These are phyloP conservation scores for Micronycteris hirsuta DNA, from an alignment of 2,113 vertebrate species.

Conservation along the genomic window DNA sequence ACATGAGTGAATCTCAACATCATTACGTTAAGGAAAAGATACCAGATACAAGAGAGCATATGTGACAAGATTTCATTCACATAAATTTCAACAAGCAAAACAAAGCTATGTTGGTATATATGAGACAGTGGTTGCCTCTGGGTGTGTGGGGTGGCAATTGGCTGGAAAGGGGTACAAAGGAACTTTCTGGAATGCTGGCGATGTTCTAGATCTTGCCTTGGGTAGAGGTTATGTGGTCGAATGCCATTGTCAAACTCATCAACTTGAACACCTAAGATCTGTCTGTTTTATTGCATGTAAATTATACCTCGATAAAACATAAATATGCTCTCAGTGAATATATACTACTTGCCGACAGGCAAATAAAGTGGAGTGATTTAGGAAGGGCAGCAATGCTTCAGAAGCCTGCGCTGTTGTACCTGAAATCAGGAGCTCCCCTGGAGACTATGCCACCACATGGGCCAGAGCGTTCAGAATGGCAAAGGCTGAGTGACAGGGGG, in stretches of 20 bases:
- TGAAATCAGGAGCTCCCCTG: not conserved
- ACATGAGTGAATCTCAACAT: not conserved
- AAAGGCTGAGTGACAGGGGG: not conserved
- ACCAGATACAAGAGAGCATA: not conserved
- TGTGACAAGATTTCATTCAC: not conserved
- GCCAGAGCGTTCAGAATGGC: not conserved
- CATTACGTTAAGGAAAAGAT: not conserved
- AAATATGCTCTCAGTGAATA: not conserved
- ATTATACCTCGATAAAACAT: not conserved
- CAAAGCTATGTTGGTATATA: too few species aligned
- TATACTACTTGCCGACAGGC: not conserved
- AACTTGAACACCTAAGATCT: not conserved
- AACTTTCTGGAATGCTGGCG: not conserved
- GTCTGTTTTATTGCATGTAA: not conserved
- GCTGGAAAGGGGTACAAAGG: not conserved
- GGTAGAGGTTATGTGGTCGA: too few species aligned
- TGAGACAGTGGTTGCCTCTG: not conserved
- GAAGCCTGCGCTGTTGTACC: fast-evolving
- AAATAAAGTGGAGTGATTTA: not conserved
- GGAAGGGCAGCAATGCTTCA: not conserved
- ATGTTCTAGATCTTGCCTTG: not conserved
- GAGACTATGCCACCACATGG: not conserved
- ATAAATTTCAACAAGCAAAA: not conserved
- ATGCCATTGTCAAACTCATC: not conserved
- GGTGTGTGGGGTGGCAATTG: not conserved